phyloP scores from a whole-genome alignment of 2,113 vertebrate species.

The Ovibos moschatus region DNA sequence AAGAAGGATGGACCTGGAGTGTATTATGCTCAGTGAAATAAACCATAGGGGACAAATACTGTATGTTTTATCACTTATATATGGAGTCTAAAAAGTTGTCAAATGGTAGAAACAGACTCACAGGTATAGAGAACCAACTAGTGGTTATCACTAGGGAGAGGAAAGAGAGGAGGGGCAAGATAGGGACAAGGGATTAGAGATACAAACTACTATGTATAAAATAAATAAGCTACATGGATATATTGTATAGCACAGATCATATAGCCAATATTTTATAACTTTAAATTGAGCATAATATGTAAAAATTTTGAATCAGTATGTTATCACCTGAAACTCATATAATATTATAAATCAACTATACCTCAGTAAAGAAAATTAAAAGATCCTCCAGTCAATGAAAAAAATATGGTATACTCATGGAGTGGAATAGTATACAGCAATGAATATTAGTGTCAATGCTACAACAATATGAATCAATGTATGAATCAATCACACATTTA shows the following conservation, averaged over 20 bases:
- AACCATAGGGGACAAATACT: background rate
- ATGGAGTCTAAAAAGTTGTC: background rate
- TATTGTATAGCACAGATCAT: background rate
- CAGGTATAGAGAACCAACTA: background rate
- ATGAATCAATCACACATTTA: background rate
- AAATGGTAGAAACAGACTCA: background rate
- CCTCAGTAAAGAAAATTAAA: background rate
- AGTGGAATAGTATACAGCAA: background rate
- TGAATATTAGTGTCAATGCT: background rate
- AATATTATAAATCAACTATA: background rate
- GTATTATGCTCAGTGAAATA: background rate
- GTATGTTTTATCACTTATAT: background rate
- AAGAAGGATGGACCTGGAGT: background rate
- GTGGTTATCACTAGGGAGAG: background rate
- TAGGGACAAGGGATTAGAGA: background rate
- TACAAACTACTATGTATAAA: background rate
- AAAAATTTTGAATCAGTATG: background rate
- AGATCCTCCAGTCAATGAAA: background rate
- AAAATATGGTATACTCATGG: background rate
- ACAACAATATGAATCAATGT: background rate
- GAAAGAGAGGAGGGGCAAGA: background rate
- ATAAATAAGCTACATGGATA: background rate
- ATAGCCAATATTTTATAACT: background rate
- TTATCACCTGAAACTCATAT: background rate
- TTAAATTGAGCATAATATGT: background rate